Base-by-base conservation (phyloP, 2,113 vertebrate species). In the Antigone vipio region DNA sequence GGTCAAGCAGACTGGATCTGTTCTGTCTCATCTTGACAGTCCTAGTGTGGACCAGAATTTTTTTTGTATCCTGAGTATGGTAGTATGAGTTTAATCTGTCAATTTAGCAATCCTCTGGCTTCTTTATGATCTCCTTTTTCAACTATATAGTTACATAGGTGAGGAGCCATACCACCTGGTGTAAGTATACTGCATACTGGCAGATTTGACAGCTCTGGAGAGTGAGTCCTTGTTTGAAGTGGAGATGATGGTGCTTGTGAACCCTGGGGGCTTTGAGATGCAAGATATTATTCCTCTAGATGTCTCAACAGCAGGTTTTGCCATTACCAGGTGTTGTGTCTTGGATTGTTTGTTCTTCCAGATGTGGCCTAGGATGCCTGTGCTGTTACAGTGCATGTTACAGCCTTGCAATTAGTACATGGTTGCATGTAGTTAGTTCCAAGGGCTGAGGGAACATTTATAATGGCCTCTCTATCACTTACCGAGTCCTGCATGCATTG, bases 81-180 rank as follows among this genome's bases (percentile, higher is more conserved):
- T 50, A 15, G 42, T 47, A 8, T 0, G 11, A 45, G 26, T 38
- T 67, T 55, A 50, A n/a, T 72, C n/a, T 24, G 11, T 32, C 9
- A 38, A 0, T 4, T 83, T 73, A 64, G 35, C 34, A 66, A 18
- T 30, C 14, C 8, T 77, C 34, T 69, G 45, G 27, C 15, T 87
- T 83, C 32, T 40, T 76, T 56, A n/a, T 44, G 16, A 52, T 32
- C 44, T 71, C 22, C 3, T 73, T 83, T 83, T 45, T 40, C 35
- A 72, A 4, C 16, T 27, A 29, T 26, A 27, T 52, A 15, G 50
- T 26, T 27, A 8, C 29, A 27, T 16, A 53, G 52, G 5, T 53
- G 52, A 52, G 50, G 50, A 53, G 53, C 32, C 52, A 11, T 22
- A 15, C 15, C 0, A 0, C 26, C 11, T 56, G 44, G 12, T 1